phyloP scores from a whole-genome alignment of 2,113 vertebrate species.

The Xyrauchen texanus region DNA sequence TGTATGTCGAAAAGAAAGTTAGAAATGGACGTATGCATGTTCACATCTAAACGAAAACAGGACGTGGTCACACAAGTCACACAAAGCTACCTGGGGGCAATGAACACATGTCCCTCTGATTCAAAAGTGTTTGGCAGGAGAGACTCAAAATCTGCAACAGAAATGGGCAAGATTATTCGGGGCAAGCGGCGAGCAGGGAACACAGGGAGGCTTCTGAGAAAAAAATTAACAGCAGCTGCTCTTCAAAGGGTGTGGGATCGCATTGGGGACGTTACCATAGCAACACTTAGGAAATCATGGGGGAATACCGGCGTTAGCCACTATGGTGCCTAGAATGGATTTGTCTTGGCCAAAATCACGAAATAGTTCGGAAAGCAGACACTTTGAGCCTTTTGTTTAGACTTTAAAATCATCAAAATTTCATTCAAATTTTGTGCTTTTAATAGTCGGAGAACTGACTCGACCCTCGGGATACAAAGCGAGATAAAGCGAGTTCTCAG shows the following conservation, averaged over 20 bases:
- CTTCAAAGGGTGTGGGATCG: conserved; percentile 75
- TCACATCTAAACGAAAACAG: neutral
- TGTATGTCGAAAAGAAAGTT: conserved; percentile 16
- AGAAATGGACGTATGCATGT: conserved; percentile 28
- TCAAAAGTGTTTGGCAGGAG: conserved; percentile 99
- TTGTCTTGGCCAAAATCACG: conserved; percentile 57
- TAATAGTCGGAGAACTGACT: conserved; percentile 77
- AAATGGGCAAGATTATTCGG: conserved; percentile 94
- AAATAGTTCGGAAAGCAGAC: conserved; percentile 58
- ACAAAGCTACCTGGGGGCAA: conserved; percentile 99
- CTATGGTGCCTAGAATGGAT: conserved; percentile 81
- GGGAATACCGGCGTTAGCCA: conserved; percentile 82
- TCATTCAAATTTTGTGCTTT: conserved; percentile 13
- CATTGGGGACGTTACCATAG: conserved; percentile 76
- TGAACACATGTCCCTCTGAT: conserved; percentile 99
- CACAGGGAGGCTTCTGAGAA: conserved; percentile 65
- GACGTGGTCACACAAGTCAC: conserved; percentile 68
- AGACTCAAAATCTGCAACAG: conserved; percentile 99
- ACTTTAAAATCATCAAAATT: too few relatives aligned
- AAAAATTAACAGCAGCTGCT: conserved; percentile 70
- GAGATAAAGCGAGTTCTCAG: conserved; percentile 73
- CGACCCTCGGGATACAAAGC: conserved; percentile 43
- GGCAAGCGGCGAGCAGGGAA: conserved; percentile 62
- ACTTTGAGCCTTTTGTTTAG: conserved; percentile 17
- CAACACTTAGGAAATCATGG: conserved; percentile 77